Evolutionary conservation across 1,140 invertebrate genomes (phyloP).

Genomic region (Bombus confusus): DNA sequence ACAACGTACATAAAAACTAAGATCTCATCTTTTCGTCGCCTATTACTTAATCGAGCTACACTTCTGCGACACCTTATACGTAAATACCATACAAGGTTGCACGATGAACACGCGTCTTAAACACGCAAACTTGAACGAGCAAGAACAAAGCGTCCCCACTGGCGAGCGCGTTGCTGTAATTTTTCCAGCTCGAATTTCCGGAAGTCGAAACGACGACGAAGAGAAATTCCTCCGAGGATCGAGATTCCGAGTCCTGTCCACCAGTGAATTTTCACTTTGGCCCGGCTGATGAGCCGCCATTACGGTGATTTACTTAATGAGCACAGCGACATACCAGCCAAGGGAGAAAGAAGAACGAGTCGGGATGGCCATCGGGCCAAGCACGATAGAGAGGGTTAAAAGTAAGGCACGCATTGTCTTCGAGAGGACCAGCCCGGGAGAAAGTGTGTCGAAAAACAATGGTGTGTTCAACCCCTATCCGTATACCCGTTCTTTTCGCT

Average conservation of each 20-base stretch:
- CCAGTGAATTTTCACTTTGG: conserved; percentile 63
- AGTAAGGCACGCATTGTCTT: conserved; percentile 63
- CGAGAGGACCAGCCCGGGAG: conserved; percentile 33
- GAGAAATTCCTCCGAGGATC: conserved; percentile 32
- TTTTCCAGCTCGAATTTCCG: conserved; percentile 59
- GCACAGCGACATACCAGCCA: neutral
- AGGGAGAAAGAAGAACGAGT: neutral
- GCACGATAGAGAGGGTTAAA: conserved; percentile 57
- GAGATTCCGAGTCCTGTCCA: conserved; percentile 21
- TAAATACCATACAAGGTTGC: neutral
- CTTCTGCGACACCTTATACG: neutral
- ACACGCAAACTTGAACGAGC: neutral
- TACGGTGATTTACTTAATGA: conserved; percentile 69
- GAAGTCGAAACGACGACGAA: conserved; percentile 20
- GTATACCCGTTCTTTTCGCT: conserved; percentile 19
- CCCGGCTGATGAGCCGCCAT: conserved; percentile 49
- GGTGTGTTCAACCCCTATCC: conserved; percentile 35
- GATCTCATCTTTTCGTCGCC: neutral
- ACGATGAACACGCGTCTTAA: neutral
- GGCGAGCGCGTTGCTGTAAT: conserved; percentile 41
- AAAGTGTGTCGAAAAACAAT: conserved; percentile 74
- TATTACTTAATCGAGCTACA: neutral
- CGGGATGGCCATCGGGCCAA: conserved; percentile 14
- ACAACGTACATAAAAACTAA: neutral
- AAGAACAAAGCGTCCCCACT: neutral